phyloP scores from a whole-genome alignment of 2,888 invertebrate genomes.

The Rhimphoctona megacephalus region DNA sequence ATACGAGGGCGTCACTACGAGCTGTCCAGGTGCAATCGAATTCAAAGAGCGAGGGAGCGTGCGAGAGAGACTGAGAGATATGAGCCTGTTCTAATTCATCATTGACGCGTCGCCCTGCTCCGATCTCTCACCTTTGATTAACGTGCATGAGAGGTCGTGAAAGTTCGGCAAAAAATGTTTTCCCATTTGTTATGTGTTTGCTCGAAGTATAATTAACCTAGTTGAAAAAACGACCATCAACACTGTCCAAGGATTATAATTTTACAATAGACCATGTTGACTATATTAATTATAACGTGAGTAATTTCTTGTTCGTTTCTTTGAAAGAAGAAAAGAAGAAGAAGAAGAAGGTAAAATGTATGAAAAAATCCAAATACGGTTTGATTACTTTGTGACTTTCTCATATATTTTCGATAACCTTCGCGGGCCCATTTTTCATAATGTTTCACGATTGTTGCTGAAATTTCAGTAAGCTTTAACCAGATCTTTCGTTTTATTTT shows the following conservation, averaged over 20 bases:
- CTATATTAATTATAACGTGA: not conserved
- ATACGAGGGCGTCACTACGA: slow-evolving; percentile 17
- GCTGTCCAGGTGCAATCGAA: slow-evolving; percentile 31
- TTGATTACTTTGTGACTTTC: too few relatives aligned
- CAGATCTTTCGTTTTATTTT: too few relatives aligned
- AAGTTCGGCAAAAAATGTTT: slow-evolving; percentile 8
- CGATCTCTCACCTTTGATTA: slow-evolving; percentile 52
- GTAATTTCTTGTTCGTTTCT: too few relatives aligned
- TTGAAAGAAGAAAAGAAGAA: too few relatives aligned
- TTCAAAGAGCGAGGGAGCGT: not conserved
- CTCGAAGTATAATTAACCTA: not conserved
- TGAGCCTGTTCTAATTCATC: slow-evolving; percentile 53
- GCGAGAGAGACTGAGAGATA: not conserved
- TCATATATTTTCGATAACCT: too few relatives aligned
- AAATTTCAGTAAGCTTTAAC: too few relatives aligned
- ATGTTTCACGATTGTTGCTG: too few relatives aligned
- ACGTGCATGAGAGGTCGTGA: slow-evolving; percentile 19
- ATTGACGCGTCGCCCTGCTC: slow-evolving; percentile 31
- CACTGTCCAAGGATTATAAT: not conserved
- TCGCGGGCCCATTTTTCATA: too few relatives aligned
- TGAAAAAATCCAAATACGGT: too few relatives aligned
- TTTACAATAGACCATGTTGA: not conserved
- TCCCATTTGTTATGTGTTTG: slow-evolving; percentile 11
- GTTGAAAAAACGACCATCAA: not conserved
- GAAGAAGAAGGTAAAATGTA: too few relatives aligned